Evolutionary conservation across 1,140 invertebrate genomes (phyloP).

Genomic region (Drosophila nigromelanica): DNA sequence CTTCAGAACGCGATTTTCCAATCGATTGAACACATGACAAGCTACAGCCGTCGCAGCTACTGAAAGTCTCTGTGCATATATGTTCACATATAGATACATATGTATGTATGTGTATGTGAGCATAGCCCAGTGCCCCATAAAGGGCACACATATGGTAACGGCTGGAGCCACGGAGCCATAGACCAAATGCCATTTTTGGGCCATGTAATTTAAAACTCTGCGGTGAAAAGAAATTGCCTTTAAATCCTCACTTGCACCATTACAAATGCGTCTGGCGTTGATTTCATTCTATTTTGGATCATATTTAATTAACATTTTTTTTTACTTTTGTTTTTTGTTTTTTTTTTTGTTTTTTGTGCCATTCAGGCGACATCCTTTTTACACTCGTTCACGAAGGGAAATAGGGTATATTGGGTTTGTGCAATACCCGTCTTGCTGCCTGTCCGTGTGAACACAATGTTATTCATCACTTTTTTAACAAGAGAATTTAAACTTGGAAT

Average conservation of each 20-base stretch:
- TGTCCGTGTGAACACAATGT: constrained; percentile 9
- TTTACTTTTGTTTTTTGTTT: constrained; percentile 37
- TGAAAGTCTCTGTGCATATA: constrained; percentile 35
- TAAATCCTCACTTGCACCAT: constrained; percentile 24
- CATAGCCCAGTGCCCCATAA: constrained; percentile 4
- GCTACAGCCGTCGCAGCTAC: constrained; percentile 52
- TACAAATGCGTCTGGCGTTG: constrained; percentile 21
- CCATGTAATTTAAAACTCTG: constrained; percentile 50
- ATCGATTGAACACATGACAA: constrained; percentile 80
- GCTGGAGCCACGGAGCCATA: constrained; percentile 18
- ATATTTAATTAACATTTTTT: constrained; percentile 75
- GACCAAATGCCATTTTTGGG: constrained; percentile 28
- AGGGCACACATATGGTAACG: constrained; percentile 46
- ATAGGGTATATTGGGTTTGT: no score
- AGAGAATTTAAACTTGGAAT: no score
- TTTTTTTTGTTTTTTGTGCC: constrained; percentile 13
- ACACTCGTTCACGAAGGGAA: no score
- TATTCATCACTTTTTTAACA: no score
- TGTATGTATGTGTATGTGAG: constrained; percentile 6
- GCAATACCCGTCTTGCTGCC: neutral
- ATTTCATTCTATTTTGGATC: constrained; percentile 68
- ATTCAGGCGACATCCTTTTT: constrained; percentile 32
- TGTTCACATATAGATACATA: neutral
- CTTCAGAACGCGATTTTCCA: constrained; percentile 81
- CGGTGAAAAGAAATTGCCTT: constrained; percentile 57